phyloP scores from a whole-genome alignment of 2,113 vertebrate species.

The Octodon degus region DNA sequence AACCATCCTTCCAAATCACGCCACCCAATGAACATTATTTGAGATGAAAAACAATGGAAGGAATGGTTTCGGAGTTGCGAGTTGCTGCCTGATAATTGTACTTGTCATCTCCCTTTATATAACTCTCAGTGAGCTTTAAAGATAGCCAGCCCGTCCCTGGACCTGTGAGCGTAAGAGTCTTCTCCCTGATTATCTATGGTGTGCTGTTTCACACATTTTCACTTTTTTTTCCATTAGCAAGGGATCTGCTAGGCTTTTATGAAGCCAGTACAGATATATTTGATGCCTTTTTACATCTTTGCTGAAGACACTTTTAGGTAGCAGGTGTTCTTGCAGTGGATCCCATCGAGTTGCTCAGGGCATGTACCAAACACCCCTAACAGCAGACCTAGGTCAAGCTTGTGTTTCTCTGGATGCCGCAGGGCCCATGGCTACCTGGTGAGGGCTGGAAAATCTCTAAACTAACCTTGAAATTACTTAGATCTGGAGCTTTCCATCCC shows the following conservation, averaged over 20 bases:
- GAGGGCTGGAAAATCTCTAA: not conserved
- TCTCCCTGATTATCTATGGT: not conserved
- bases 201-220: not conserved
- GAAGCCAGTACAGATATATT: not conserved
- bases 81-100: slow-evolving; percentile 9
- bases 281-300: not conserved
- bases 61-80: slow-evolving; percentile 39
- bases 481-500: not conserved
- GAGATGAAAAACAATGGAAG: slow-evolving; percentile 48
- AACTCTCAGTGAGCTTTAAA: not conserved
- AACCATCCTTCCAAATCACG: slow-evolving; percentile 2
- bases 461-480: not conserved
- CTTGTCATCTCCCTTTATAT: not conserved
- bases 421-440: not conserved
- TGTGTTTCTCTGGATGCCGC: not conserved
- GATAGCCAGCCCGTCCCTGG: not conserved
- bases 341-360: not conserved
- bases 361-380: not conserved
- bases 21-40: slow-evolving; percentile 8
- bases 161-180: not conserved
- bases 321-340: not conserved
- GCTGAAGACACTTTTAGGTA: not conserved
- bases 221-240: not conserved
- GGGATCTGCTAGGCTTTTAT: not conserved
- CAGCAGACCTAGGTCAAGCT: not conserved